Evolutionary conservation across 2,797 vertebrate genomes (phyloP).

Genomic region (Hydrocynus forskahlii): DNA sequence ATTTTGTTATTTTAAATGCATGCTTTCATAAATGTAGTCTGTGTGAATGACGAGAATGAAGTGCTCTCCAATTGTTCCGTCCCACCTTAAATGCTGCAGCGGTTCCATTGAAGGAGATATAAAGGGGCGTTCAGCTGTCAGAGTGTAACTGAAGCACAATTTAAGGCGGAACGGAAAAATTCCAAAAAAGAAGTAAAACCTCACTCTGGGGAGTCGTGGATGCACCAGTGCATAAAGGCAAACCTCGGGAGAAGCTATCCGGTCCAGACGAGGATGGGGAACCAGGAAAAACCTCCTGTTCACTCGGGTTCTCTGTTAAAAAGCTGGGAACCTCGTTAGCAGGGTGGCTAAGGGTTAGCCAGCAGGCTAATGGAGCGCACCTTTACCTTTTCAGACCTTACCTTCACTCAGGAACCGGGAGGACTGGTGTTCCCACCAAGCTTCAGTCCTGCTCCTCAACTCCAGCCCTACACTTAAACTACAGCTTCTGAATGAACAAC

Average conservation of each 20-base stretch:
- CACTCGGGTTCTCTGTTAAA: neutral
- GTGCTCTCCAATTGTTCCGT: neutral
- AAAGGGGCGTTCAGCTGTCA: neutral
- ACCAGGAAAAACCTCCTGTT: neutral
- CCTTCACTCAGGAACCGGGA: neutral
- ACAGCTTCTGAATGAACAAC: neutral
- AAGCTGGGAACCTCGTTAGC: neutral
- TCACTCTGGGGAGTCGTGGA: too few relatives aligned
- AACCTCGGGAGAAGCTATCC: too few relatives aligned
- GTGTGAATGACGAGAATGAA: neutral
- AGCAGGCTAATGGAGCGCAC: conserved; percentile 28
- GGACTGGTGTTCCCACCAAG: neutral
- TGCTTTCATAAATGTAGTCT: neutral
- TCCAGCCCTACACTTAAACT: neutral
- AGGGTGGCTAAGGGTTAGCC: conserved; percentile 12
- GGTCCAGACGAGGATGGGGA: too few relatives aligned
- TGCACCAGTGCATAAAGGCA: too few relatives aligned
- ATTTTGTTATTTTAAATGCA: neutral
- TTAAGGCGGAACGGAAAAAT: neutral
- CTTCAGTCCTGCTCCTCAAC: neutral
- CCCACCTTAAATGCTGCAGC: neutral
- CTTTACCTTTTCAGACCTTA: conserved; percentile 41
- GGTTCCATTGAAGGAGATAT: neutral
- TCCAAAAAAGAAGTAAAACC: neutral
- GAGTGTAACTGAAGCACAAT: neutral